Evolutionary conservation across 2,113 vertebrate genomes (phyloP), one percentile per base, ranked within the genome.

Genomic region (Rutilus rutilus): DNA sequence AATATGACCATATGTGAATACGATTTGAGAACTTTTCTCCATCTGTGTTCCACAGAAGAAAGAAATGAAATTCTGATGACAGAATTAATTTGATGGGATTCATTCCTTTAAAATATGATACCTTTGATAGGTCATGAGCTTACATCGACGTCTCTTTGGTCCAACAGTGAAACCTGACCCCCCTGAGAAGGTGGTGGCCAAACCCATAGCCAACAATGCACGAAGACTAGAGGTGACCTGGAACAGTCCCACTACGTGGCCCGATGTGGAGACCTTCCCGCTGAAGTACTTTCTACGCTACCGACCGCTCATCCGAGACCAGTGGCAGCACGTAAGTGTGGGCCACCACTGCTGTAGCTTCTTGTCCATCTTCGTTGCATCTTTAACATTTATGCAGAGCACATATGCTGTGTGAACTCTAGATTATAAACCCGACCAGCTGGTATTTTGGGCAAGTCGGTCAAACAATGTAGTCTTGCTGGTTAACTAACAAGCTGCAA

Each of bases 261-360:
- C 98, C 0, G 97, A 99, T 67, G 97, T 97, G 0, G 98, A 99
- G 1, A 96, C 94, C 82, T 99, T 99, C 87, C 98, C 97, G 0
- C 96, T 99, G 84, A 99, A 99, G 88, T 99, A 98, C 93, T 99
- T 99, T 91, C 95, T 99, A 74, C 94, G 97, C 23, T 99, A 99
- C 90, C 96, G 97, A 7, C 98, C 97, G 0, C 96, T 99, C 84
- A 99, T 99, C 93, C 93, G 96, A 88, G 97, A 99, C 89, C 95
- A 96, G 88, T 99, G 98, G 98, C 97, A 99, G 87, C 97, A 99
- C 0, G 97, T 99, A 93, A 99, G 97, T 79, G 27, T 36, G 52
- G 19, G 59, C 5, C 76, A 23, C 12, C 50, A 15, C 5, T n/a
- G 33, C 21, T 50, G 1, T 50, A 2, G 42, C 62, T 77, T 74